Evolutionary conservation across 1,140 invertebrate genomes (phyloP).

Genomic region (Drosophila arawakana): DNA sequence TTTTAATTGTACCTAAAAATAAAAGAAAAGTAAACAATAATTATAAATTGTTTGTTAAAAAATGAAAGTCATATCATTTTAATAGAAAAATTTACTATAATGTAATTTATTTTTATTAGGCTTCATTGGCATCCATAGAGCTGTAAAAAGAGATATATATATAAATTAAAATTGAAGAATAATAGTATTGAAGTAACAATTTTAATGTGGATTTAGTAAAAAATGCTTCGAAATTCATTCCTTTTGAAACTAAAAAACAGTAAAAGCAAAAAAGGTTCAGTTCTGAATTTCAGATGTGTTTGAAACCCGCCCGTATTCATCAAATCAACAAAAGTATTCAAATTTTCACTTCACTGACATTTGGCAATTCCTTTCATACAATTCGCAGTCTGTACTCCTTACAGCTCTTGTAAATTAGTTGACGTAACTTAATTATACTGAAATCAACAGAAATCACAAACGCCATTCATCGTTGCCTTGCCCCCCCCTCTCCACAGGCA

Average conservation of each 20-base stretch:
- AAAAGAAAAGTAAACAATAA: background rate
- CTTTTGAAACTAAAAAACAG: too few relatives aligned
- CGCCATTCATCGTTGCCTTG: slow-evolving; percentile 64
- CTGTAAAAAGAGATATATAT: too few relatives aligned
- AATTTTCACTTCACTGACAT: background rate
- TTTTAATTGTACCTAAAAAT: background rate
- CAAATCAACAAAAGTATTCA: background rate
- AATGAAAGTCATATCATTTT: background rate
- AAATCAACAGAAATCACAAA: slow-evolving; percentile 73
- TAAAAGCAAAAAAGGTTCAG: too few relatives aligned
- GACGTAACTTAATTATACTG: slow-evolving; percentile 71
- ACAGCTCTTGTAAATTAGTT: slow-evolving; percentile 39
- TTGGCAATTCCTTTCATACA: slow-evolving; percentile 1
- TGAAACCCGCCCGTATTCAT: background rate
- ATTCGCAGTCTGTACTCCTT: background rate
- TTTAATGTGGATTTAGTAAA: too few relatives aligned
- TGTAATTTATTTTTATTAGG: too few relatives aligned
- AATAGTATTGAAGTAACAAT: too few relatives aligned
- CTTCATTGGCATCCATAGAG: too few relatives aligned
- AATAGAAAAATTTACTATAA: too few relatives aligned
- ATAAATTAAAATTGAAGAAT: too few relatives aligned
- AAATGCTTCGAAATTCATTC: too few relatives aligned
- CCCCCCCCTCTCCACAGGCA: background rate
- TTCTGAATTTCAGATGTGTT: too few relatives aligned
- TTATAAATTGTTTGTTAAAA: background rate